Evolutionary conservation across 2,888 invertebrate genomes (phyloP).

Genomic region (Operophtera brumata): DNA sequence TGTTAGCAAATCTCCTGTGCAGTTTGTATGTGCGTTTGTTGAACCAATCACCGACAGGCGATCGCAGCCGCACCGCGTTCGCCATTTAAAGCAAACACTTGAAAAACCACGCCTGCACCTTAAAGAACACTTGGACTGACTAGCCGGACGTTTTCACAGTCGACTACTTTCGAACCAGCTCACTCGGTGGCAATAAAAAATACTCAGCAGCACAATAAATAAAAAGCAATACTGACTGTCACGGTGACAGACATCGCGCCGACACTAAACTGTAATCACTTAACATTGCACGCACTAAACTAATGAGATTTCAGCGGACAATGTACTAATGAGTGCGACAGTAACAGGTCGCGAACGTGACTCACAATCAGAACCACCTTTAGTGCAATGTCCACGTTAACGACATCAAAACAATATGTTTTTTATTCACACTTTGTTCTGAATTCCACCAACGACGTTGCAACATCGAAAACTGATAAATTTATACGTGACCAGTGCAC

Average conservation of each 20-base stretch:
- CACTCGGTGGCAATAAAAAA: constrained; percentile 52
- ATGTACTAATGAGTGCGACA: constrained; percentile 70
- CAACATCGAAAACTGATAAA: constrained; percentile 23
- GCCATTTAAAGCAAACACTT: constrained; percentile 60
- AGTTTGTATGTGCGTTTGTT: constrained; percentile 65
- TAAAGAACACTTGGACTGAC: constrained; percentile 52
- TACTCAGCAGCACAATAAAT: constrained; percentile 53
- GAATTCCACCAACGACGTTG: constrained; percentile 23
- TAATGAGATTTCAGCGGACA: constrained; percentile 76
- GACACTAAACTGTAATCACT: constrained; percentile 75
- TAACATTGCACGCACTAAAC: constrained; percentile 73
- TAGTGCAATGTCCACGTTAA: constrained; percentile 58
- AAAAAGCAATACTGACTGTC: constrained; percentile 57
- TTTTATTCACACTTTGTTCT: constrained; percentile 25
- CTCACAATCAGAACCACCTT: constrained; percentile 68
- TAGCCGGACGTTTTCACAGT: constrained; percentile 45
- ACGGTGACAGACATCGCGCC: constrained; percentile 53
- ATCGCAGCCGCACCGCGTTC: constrained; percentile 59
- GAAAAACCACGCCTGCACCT: constrained; percentile 42
- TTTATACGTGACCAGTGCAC: constrained; percentile 43
- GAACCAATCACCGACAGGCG: constrained; percentile 70
- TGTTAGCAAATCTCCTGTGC: constrained; percentile 64
- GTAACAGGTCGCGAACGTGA: constrained; percentile 62
- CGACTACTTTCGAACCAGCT: constrained; percentile 60
- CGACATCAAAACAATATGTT: constrained; percentile 43